Evolutionary conservation across 2,797 vertebrate genomes (phyloP).

Genomic region (Okamejei kenojei): DNA sequence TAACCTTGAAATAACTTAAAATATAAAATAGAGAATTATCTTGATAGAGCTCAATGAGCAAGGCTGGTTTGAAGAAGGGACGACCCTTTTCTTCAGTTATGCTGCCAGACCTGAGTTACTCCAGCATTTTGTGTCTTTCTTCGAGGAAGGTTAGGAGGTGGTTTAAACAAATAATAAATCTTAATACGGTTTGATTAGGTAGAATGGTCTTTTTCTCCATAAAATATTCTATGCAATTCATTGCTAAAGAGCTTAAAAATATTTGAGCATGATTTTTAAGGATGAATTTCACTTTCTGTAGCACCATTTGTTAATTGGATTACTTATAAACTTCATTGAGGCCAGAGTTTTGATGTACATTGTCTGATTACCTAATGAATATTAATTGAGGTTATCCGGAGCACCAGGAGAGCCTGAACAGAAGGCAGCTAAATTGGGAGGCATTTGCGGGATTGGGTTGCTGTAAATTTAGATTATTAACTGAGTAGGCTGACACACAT

Average conservation of each 20-base stretch:
- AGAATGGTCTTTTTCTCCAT: too few relatives aligned
- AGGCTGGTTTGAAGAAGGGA: too few relatives aligned
- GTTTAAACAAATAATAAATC: too few relatives aligned
- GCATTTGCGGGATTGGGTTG: not conserved
- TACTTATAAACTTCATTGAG: not conserved
- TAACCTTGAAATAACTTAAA: too few relatives aligned
- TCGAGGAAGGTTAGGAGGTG: too few relatives aligned
- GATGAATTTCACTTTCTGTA: not conserved
- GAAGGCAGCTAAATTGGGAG: not conserved
- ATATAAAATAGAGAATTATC: too few relatives aligned
- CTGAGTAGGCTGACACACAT: not conserved
- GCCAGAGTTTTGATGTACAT: not conserved
- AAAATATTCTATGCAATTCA: too few relatives aligned
- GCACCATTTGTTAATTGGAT: not conserved
- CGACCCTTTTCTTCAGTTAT: too few relatives aligned
- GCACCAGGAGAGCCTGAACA: not conserved
- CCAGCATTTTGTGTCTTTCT: too few relatives aligned
- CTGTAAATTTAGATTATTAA: conserved; percentile 1
- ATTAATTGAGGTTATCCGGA: conserved; percentile 6
- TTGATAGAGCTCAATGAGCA: too few relatives aligned
- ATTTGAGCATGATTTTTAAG: not conserved
- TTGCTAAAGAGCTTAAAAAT: not conserved
- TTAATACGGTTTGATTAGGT: too few relatives aligned
- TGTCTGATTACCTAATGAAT: not conserved
- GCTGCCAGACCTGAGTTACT: too few relatives aligned